Conservation (phyloP, 2,113 vertebrate species). For the Ia io region DNA sequence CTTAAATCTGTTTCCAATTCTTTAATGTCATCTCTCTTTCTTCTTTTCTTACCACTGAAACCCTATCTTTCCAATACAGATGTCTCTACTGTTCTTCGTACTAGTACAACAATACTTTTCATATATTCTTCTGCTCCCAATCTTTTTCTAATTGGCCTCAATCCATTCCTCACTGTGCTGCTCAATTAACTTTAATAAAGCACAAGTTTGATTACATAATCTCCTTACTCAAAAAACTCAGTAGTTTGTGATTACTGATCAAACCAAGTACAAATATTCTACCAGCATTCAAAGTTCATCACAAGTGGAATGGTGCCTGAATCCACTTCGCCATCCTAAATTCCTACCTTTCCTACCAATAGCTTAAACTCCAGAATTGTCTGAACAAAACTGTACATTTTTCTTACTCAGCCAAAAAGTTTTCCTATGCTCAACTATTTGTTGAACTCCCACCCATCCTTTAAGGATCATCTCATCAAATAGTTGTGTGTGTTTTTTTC, state of each 20-base stretch:
- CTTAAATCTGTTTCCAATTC: background rate
- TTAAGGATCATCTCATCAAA: background rate
- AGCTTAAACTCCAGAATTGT: background rate
- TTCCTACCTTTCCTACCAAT: background rate
- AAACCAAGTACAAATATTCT: background rate
- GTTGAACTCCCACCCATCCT: background rate
- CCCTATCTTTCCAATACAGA: background rate
- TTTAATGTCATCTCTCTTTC: background rate
- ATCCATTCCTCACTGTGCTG: background rate
- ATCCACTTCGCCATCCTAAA: background rate
- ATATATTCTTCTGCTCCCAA: background rate
- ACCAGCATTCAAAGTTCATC: background rate
- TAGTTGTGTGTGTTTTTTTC: background rate
- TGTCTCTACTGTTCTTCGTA: background rate
- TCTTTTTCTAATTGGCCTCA: background rate
- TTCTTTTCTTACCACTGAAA: background rate
- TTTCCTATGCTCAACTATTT: background rate
- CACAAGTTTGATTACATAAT: background rate
- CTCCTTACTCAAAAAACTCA: background rate
- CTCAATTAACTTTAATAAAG: conserved; percentile 23
- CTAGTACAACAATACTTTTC: background rate
- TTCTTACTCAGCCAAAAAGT: background rate
- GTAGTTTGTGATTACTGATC: background rate
- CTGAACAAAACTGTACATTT: background rate
- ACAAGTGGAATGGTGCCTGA: background rate